phyloP scores from a whole-genome alignment of 2,888 invertebrate genomes.

The Plemyria rubiginata region DNA sequence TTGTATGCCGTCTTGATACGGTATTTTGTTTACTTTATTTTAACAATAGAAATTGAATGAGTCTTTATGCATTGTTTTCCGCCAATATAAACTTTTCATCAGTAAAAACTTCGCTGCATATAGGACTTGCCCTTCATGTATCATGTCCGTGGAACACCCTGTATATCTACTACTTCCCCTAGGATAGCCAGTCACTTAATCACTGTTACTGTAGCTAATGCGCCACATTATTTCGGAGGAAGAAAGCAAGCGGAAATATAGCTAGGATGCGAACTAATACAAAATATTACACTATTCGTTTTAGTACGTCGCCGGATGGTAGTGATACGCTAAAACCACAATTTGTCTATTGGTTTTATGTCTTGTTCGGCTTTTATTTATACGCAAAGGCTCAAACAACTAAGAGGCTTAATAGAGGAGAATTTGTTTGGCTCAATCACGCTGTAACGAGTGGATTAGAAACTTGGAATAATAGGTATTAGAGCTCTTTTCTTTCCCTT shows the following conservation, averaged over 20 bases:
- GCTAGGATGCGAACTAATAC: constrained; percentile 63
- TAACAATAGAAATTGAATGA: no score
- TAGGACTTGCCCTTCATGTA: no score
- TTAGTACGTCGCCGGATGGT: constrained; percentile 32
- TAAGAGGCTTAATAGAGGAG: background rate
- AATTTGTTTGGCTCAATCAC: background rate
- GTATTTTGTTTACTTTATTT: no score
- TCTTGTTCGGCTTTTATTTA: background rate
- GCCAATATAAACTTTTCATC: no score
- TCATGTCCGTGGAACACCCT: no score
- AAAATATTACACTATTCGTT: constrained; percentile 65
- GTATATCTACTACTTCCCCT: constrained; percentile 54
- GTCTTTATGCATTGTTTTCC: no score
- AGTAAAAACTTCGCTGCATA: no score
- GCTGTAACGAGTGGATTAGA: no score
- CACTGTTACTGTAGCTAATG: constrained; percentile 82
- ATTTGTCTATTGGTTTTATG: constrained; percentile 13
- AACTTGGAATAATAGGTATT: no score
- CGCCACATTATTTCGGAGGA: constrained; percentile 74
- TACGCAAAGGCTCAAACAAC: background rate
- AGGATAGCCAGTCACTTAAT: constrained; percentile 74
- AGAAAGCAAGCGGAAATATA: constrained; percentile 74
- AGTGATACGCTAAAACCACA: constrained; percentile 19
- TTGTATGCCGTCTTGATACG: no score
- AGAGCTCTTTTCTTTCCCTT: no score